These are phyloP conservation scores for Phycodurus eques DNA, from an alignment of 2,113 vertebrate genomes.

Conservation along the genomic window DNA sequence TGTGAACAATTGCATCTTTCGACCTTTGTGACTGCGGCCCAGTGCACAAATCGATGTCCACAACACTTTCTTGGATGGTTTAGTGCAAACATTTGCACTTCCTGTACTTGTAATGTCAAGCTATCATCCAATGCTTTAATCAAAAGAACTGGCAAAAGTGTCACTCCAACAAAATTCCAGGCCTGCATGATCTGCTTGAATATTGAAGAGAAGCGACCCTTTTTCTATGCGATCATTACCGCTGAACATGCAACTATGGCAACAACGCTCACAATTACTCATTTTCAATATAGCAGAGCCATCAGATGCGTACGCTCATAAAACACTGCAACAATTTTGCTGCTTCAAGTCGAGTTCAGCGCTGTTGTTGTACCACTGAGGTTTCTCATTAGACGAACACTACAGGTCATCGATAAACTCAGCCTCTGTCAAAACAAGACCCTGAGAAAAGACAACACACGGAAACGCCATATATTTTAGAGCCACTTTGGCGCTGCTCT, in stretches of 20 bases:
- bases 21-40: no score
- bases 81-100: no score
- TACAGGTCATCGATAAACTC: constrained; percentile 1
- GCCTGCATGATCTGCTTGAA: not conserved
- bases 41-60: no score
- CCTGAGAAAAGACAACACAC: not conserved
- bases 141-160: no score
- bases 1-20: no score
- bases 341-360: not conserved
- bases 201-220: no score
- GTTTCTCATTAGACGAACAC: not conserved
- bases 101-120: no score
- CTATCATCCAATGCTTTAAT: no score
- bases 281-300: not conserved
- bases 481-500: not conserved
- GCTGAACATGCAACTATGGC: not conserved
- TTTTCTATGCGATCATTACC: not conserved
- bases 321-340: not conserved
- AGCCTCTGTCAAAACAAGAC: constrained; percentile 3
- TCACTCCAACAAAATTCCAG: not conserved
- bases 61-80: no score
- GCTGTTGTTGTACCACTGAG: not conserved
- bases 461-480: not conserved
- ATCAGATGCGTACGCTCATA: not conserved
- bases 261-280: not conserved